Base-by-base conservation (phyloP, 2,888 invertebrate genomes). In the Leptarthrus brevirostris region DNA sequence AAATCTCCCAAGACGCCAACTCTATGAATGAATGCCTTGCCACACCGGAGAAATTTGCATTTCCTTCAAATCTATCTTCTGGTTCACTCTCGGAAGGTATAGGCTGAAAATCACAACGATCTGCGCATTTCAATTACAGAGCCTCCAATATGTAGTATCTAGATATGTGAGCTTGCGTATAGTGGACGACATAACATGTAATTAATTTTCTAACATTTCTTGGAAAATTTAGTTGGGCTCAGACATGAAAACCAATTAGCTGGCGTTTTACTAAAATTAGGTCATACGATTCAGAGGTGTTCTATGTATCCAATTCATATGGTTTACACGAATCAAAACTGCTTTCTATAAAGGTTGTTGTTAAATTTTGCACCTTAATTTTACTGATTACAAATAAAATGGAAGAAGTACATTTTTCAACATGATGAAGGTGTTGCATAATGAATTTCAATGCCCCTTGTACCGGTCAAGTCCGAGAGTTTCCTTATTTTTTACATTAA, bases 21-120 rank as follows among this genome's bases (percentile, higher is more conserved):
- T 14, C 12, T 16, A 36, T 40, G 61, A 40, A 61, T 61, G 61
- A 61, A 61, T 61, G 61, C 36, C 36, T 20, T 61, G 61, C 40
- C 61, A 61, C 61, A 61, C 61, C 36, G 36, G 61, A 40, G 61
- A 61, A 61, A 61, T 61, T 61, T 36, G 61, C 61, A 61, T 61
- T 61, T 61, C 61, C 61, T 61, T 34, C 40, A 61, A 36, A 61
- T 36, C 61, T 61, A 61, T 61, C 61, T 56, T 24, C 24, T 36
- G 30, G 30, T 16, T 61, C 34, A 22, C 18, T 5, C 12, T 61
- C 61, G 61, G 40, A 61, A 61, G 61, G 61, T 36, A 30, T 36
- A 40, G 36, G 61, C 36, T 61, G 61, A n/a, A 61, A 61, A 40
- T 40, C 40, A 40, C 40, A 61, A 61, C 61, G 30, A 61, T 61